phyloP scores from a whole-genome alignment of 2,888 invertebrate species.

The Galeruca laticollis region DNA sequence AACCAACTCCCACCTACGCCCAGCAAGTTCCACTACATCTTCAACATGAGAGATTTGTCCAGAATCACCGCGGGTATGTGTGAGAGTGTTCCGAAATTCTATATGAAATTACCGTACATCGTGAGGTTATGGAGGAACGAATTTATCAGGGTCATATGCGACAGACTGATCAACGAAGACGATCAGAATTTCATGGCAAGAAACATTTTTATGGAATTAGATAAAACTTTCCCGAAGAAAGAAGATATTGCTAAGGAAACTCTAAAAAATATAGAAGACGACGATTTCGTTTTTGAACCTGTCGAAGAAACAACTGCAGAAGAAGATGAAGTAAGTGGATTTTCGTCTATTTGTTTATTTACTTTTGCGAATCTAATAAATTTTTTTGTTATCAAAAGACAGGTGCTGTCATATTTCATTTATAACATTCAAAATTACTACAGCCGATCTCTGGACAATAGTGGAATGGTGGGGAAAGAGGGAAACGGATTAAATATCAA shows the following conservation, averaged over 20 bases:
- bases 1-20: slow-evolving; percentile 90
- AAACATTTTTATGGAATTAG: slow-evolving; percentile 74
- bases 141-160: slow-evolving; percentile 87
- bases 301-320: slow-evolving; percentile 38
- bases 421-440: too few relatives aligned
- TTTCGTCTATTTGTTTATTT: too few relatives aligned
- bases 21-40: slow-evolving; percentile 94
- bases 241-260: slow-evolving; percentile 59
- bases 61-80: slow-evolving; percentile 83
- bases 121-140: slow-evolving; percentile 93
- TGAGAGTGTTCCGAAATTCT: slow-evolving; percentile 79
- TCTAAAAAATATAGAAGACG: slow-evolving; percentile 47
- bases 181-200: slow-evolving; percentile 75
- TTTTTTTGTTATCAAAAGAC: too few relatives aligned
- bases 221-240: slow-evolving; percentile 70
- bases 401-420: too few relatives aligned
- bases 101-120: slow-evolving; percentile 77
- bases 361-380: too few relatives aligned
- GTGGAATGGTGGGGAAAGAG: too few relatives aligned
- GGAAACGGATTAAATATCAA: too few relatives aligned
- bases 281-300: slow-evolving; percentile 49
- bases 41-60: slow-evolving; percentile 91
- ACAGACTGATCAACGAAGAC: slow-evolving; percentile 80
- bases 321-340: slow-evolving; percentile 9
- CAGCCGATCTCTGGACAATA: too few relatives aligned